These are phyloP conservation scores for Aspidiotus rigidus DNA, from an alignment of 2,888 invertebrate genomes.

Conservation along the genomic window DNA sequence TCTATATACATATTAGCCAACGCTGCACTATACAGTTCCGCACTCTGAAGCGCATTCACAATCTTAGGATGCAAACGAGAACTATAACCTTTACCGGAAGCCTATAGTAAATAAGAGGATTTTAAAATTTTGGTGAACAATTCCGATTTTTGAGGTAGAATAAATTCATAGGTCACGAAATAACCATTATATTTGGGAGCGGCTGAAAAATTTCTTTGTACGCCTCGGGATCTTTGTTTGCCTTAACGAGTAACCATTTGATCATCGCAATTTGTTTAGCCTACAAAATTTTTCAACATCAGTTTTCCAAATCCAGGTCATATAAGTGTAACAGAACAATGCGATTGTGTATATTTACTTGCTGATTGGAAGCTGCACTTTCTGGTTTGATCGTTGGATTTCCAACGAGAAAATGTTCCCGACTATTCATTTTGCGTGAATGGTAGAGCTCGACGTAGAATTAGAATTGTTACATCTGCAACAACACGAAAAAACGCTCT, in stretches of 20 bases:
- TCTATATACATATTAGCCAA: constrained; percentile 92
- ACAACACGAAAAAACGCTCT: too few relatives aligned
- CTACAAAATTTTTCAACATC: constrained; percentile 47
- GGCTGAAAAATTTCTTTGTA: constrained; percentile 71
- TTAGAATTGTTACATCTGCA: too few relatives aligned
- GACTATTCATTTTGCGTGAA: background rate
- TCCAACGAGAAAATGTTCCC: background rate
- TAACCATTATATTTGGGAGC: constrained; percentile 6
- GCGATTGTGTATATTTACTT: background rate
- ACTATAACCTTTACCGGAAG: constrained; percentile 21
- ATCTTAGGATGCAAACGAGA: constrained; percentile 90
- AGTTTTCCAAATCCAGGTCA: too few relatives aligned
- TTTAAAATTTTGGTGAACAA: background rate
- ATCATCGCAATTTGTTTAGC: constrained; percentile 91
- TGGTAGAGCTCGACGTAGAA: too few relatives aligned
- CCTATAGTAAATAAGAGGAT: constrained; percentile 6
- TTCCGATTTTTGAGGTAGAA: background rate
- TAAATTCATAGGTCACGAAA: background rate
- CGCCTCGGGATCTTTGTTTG: constrained; percentile 85
- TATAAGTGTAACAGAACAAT: too few relatives aligned
- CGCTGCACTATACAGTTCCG: constrained; percentile 88
- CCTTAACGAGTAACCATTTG: constrained; percentile 93
- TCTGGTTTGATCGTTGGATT: constrained; percentile 16
- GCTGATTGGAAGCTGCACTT: constrained; percentile 17
- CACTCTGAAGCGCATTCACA: constrained; percentile 81